These are phyloP conservation scores for Portevinia maculata DNA, from an alignment of 2,888 invertebrate genomes.

Conservation along the genomic window DNA sequence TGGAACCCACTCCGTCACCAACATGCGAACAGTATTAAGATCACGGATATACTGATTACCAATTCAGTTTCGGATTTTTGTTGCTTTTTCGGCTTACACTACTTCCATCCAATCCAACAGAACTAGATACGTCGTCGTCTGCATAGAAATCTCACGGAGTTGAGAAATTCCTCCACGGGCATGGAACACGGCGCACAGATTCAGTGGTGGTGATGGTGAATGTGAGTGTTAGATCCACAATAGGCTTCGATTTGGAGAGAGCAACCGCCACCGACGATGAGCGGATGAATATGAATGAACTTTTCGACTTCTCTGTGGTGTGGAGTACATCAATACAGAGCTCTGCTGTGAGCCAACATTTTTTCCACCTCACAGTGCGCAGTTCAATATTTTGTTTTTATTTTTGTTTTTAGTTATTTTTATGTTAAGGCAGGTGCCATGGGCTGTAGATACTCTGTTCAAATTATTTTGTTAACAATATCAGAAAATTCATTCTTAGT, in stretches of 20 bases:
- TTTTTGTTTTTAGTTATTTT: slow-evolving; percentile 6
- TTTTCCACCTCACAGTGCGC: slow-evolving; percentile 55
- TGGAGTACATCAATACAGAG: neutral
- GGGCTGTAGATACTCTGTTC: slow-evolving; percentile 2
- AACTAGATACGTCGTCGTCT: slow-evolving; percentile 61
- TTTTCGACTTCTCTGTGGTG: slow-evolving; percentile 26
- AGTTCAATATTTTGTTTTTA: slow-evolving; percentile 3
- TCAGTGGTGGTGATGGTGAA: slow-evolving; percentile 27
- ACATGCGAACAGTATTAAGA: slow-evolving; percentile 80
- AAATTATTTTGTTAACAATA: neutral
- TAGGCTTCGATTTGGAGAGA: slow-evolving; percentile 3
- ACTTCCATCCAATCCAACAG: slow-evolving; percentile 36
- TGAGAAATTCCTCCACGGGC: slow-evolving; percentile 70
- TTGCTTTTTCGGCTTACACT: slow-evolving; percentile 57
- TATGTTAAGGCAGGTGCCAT: slow-evolving; percentile 3
- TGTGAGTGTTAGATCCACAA: slow-evolving; percentile 37
- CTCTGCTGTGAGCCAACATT: slow-evolving; percentile 40
- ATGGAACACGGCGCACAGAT: slow-evolving; percentile 66
- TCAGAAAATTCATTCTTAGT: neutral
- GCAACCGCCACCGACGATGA: slow-evolving; percentile 20
- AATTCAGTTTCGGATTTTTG: slow-evolving; percentile 71
- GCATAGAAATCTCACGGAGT: slow-evolving; percentile 63
- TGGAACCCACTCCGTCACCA: slow-evolving; percentile 78
- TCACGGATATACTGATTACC: slow-evolving; percentile 78
- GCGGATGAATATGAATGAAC: slow-evolving; percentile 45